phyloP scores from a whole-genome alignment of 1,140 invertebrate species.

The Leptinotarsa undecemlineata region DNA sequence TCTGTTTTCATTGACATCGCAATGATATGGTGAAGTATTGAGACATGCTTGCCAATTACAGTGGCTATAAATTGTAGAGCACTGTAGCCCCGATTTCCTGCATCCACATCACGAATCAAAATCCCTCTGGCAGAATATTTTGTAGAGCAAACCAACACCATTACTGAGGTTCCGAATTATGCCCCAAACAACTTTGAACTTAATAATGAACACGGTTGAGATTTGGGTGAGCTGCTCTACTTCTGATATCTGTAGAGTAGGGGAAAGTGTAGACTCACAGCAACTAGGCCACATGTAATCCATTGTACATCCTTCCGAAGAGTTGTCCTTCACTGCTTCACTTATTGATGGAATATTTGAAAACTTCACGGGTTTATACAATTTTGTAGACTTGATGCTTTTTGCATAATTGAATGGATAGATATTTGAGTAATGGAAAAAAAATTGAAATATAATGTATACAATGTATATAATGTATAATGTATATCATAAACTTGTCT shows the following conservation, averaged over 20 bases:
- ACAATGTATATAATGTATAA: too few species aligned
- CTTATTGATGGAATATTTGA: neutral
- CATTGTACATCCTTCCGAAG: too few species aligned
- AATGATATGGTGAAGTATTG: neutral
- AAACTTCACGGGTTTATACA: neutral
- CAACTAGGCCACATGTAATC: too few species aligned
- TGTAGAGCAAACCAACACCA: neutral
- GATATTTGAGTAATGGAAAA: too few species aligned
- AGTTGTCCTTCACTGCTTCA: too few species aligned
- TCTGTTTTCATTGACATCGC: too few species aligned
- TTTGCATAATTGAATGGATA: neutral
- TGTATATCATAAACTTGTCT: too few species aligned
- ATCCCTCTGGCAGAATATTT: neutral
- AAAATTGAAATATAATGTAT: too few species aligned
- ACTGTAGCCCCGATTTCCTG: neutral
- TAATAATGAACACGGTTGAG: neutral
- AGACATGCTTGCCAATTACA: neutral
- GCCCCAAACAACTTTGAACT: neutral
- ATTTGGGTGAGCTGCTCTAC: neutral
- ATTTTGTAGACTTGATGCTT: neutral
- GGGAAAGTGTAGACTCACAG: too few species aligned
- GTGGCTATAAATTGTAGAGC: neutral
- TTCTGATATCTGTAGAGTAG: too few species aligned
- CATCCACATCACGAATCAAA: neutral
- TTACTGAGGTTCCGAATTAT: neutral